Evolutionary conservation across 2,797 vertebrate genomes (phyloP).

Genomic region (Sebastes iracundus): DNA sequence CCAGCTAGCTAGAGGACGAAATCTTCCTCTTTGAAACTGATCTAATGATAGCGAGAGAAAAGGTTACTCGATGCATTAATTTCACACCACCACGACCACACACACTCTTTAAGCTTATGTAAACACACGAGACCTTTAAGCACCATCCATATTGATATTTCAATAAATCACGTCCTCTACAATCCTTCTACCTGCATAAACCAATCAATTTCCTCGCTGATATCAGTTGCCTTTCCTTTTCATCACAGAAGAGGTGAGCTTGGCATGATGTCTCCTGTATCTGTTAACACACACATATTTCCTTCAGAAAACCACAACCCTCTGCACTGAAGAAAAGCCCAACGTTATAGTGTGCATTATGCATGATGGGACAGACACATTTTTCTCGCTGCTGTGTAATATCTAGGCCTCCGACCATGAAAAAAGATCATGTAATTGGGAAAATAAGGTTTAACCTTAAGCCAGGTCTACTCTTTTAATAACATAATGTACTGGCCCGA

Average conservation of each 20-base stretch:
- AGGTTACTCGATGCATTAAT: conserved; percentile 3
- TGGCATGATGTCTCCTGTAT: not conserved
- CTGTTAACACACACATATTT: not conserved
- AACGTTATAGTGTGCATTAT: not conserved
- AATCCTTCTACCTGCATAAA: not conserved
- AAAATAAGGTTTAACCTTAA: not conserved
- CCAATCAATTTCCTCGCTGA: conserved; percentile 5
- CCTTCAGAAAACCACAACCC: not conserved
- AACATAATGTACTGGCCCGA: no score
- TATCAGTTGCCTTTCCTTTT: not conserved
- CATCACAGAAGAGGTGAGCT: not conserved
- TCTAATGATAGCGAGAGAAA: not conserved
- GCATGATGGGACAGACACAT: not conserved
- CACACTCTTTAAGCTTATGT: not conserved
- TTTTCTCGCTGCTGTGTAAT: not conserved
- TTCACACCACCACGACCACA: not conserved
- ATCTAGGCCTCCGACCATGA: not conserved
- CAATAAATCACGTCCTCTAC: not conserved
- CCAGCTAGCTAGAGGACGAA: not conserved
- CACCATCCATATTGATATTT: conserved; percentile 5
- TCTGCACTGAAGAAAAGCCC: not conserved
- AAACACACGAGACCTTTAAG: conserved; percentile 41
- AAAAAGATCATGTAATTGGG: not conserved
- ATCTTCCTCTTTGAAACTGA: conserved; percentile 35
- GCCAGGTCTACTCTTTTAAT: not conserved